Conservation (phyloP, 2,113 vertebrate genomes). For the Danionella cerebrum region DNA sequence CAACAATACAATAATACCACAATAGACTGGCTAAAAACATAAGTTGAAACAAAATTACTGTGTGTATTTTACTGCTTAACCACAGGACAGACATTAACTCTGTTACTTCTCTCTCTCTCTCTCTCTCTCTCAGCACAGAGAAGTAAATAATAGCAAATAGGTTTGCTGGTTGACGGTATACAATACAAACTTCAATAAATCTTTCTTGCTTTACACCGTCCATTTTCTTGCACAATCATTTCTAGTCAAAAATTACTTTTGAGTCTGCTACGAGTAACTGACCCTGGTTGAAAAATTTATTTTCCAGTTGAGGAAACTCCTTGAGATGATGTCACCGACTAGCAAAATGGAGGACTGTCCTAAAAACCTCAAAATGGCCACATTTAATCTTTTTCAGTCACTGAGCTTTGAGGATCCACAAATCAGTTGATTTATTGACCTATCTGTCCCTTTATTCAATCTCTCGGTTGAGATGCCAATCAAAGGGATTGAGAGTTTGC, state of each 20-base stretch:
- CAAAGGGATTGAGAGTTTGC: conserved; percentile 43
- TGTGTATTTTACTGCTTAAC: no score
- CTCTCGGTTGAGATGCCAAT: conserved; percentile 30
- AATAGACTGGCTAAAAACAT: no score
- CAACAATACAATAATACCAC: no score
- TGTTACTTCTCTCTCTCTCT: no score
- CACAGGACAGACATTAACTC: no score
- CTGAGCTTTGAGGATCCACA: conserved; percentile 1
- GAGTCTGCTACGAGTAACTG: conserved; percentile 40
- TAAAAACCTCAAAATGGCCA: conserved; percentile 32
- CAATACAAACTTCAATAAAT: no score
- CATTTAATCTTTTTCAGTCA: conserved; percentile 32
- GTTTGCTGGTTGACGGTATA: no score
- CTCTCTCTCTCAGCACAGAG: no score
- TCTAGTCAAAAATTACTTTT: conserved; percentile 14
- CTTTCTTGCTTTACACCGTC: no score
- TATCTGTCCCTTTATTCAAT: conserved; percentile 14
- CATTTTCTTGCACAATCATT: no score
- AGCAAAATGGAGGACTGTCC: conserved; percentile 33
- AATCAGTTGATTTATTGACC: conserved; percentile 44
- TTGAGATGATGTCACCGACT: conserved; percentile 18
- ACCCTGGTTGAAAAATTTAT: not conserved
- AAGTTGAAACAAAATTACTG: no score
- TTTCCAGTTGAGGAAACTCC: not conserved
- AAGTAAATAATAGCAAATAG: no score